Conservation (phyloP, 2,797 vertebrate species). For the Enteromius viviparus region DNA sequence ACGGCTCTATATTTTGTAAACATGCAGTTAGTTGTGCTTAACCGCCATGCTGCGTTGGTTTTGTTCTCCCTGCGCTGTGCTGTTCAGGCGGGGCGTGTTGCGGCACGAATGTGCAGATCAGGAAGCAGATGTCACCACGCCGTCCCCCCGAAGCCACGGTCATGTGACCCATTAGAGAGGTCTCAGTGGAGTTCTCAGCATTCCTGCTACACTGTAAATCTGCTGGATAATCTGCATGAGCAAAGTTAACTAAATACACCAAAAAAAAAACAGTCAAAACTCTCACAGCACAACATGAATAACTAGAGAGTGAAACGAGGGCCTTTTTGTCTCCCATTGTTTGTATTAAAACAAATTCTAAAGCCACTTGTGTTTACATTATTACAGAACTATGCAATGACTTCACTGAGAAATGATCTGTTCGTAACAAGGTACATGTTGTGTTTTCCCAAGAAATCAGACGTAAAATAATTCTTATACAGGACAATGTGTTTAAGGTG, state of each 20-base stretch:
- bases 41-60: neutral
- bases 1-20: slow-evolving; percentile 12
- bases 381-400: neutral
- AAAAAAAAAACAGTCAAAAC: slow-evolving; percentile 30
- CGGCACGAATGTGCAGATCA: slow-evolving; percentile 19
- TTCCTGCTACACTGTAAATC: slow-evolving; percentile 46
- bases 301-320: neutral
- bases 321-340: neutral
- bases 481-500: neutral
- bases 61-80: neutral
- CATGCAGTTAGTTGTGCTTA: slow-evolving; percentile 10
- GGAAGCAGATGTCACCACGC: slow-evolving; percentile 31
- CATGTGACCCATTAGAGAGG: slow-evolving; percentile 47
- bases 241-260: slow-evolving; percentile 42
- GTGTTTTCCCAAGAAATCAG: neutral
- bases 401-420: slow-evolving; percentile 6
- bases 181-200: slow-evolving; percentile 46
- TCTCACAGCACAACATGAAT: neutral
- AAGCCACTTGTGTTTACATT: neutral
- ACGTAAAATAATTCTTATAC: neutral
- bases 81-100: slow-evolving; percentile 30
- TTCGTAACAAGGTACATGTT: neutral
- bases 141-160: neutral
- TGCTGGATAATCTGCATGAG: slow-evolving; percentile 46
- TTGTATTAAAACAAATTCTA: neutral